Evolutionary conservation across 2,888 invertebrate species (phyloP).

Genomic region (Epirrhoe alternata): DNA sequence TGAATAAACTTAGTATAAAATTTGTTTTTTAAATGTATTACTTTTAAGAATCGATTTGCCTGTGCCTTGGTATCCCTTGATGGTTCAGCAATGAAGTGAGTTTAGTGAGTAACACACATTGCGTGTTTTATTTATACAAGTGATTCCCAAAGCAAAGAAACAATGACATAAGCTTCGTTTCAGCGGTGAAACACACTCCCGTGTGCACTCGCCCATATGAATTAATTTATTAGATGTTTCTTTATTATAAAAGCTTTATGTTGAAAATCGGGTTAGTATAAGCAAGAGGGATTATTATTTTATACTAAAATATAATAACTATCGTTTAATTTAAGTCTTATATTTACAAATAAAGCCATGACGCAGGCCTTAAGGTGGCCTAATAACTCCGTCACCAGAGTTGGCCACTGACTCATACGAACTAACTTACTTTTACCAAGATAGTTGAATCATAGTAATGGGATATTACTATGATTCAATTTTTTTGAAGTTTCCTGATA

Average conservation of each 20-base stretch:
- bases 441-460: too few relatives aligned
- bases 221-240: slow-evolving; percentile 5
- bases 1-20: too few relatives aligned
- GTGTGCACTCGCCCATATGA: slow-evolving; percentile 19
- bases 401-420: too few relatives aligned
- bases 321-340: too few relatives aligned
- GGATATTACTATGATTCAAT: too few relatives aligned
- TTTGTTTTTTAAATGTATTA: too few relatives aligned
- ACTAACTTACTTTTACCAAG: too few relatives aligned
- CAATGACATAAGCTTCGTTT: slow-evolving; percentile 19
- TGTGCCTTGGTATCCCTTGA: background rate
- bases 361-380: too few relatives aligned
- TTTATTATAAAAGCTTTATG: background rate
- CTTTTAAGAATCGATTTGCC: background rate
- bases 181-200: slow-evolving; percentile 13
- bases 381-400: too few relatives aligned
- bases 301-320: background rate
- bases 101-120: background rate
- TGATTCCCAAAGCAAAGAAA: slow-evolving; percentile 35
- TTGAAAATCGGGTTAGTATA: slow-evolving; percentile 21
- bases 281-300: slow-evolving; percentile 10
- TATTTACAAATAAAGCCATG: too few relatives aligned
- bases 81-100: background rate
- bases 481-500: too few relatives aligned
- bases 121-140: slow-evolving; percentile 29